A percentile compares a stretch with the other conserved stretches of the same genome.
phyloP scores from a whole-genome alignment of 2,888 invertebrate genomes.

The Andricus curvator region DNA sequence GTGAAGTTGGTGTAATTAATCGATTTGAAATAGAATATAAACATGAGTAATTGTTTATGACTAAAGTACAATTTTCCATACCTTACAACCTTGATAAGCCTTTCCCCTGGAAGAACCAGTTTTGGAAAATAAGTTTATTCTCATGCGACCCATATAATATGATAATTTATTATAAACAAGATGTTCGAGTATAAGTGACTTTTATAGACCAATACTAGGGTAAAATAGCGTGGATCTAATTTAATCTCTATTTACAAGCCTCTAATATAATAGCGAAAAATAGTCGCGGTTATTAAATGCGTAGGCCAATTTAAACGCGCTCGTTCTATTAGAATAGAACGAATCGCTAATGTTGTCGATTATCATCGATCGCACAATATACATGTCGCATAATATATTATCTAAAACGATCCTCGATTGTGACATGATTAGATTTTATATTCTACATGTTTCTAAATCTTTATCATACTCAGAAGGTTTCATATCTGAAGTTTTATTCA shows the following conservation, averaged over 20 bases:
- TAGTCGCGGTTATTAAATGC: slow-evolving; percentile 16
- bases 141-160: slow-evolving; percentile 36
- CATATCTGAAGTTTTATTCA: too few species aligned
- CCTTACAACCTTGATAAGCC: slow-evolving; percentile 31
- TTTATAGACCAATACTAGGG: slow-evolving; percentile 10
- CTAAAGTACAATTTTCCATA: slow-evolving; percentile 15
- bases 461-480: background rate
- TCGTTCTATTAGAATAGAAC: background rate
- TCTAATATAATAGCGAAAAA: slow-evolving; percentile 19
- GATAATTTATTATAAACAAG: slow-evolving; percentile 21
- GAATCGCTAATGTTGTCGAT: slow-evolving; percentile 9
- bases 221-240: slow-evolving; percentile 21
- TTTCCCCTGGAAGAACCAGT: slow-evolving; percentile 37
- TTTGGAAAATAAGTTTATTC: slow-evolving; percentile 36
- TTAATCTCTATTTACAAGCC: background rate
- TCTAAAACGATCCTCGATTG: background rate
- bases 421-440: background rate
- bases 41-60: background rate
- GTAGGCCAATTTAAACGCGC: slow-evolving; percentile 10
- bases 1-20: background rate
- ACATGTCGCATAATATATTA: slow-evolving; percentile 11
- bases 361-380: background rate
- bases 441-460: background rate
- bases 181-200: slow-evolving; percentile 6
- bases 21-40: background rate